Base-by-base conservation (phyloP, 2,797 vertebrate species). In the Enoplosus armatus region DNA sequence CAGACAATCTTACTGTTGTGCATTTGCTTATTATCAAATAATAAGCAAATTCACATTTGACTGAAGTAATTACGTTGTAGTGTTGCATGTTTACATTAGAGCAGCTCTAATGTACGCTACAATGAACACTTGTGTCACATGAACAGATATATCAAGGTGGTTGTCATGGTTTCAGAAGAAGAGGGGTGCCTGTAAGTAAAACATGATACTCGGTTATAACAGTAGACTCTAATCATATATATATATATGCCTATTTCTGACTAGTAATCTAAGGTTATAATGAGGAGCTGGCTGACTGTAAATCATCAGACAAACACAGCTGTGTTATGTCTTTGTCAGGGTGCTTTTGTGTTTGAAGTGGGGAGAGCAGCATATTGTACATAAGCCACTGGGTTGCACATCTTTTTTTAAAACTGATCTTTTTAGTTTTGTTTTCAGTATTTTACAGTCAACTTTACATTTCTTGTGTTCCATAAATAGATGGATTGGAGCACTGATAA, bases 151-250 rank as follows among this genome's bases (percentile, higher is more conserved):
- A 88, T 93, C 56, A 88, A 72, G 91, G 87, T 89, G 93, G 86
- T 91, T 93, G 83, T 93, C 93, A 89, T 90, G 91, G 91, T 93
- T 93, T 85, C 92, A 93, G 91, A 92, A 92, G 92, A 93, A 83
- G 89, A 91, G 62, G 77, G 87, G 74, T 81, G 63, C 41, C 79
- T 89, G 93, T 93, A 90, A 92, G 92, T 94, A 93, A 88, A 85
- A 81, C 76, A 63, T 14, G 51, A 89, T 78, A 75, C 64, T 85
- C 83, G 56, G 82, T 79, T 63, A 66, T 43, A n/a, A 75, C 50
- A 54, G 63, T 85, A 84, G 69, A 85, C 72, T 80, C 66, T 87
- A 61, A 76, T 77, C 78, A 73, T 67, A 75, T 75, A 41, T 78
- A 31, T 79, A 73, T 67, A 75, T 75, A 41, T 78, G 35, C 60